A percentile compares a stretch with the other conserved stretches of the same genome.
Conservation (phyloP, 2,797 vertebrate genomes). For the Galagoides demidoff region DNA sequence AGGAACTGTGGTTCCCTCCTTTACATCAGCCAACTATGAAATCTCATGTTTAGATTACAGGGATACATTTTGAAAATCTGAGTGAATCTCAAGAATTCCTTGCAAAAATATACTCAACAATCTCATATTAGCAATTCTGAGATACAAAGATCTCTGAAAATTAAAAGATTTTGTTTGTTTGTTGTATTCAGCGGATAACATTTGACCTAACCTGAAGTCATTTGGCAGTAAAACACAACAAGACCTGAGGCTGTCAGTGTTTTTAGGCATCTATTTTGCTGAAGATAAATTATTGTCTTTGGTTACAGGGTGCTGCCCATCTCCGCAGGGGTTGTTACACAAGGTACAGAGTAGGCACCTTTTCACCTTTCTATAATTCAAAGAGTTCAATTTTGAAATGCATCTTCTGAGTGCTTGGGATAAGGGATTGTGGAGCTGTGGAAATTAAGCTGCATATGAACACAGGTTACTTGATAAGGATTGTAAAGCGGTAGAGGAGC, state of each 20-base stretch:
- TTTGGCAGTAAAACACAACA: not conserved
- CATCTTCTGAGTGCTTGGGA: not conserved
- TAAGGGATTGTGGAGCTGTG: not conserved
- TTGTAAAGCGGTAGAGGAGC: not conserved
- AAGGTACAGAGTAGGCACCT: not conserved
- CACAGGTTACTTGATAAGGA: not conserved
- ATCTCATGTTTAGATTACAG: not conserved
- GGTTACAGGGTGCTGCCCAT: not conserved
- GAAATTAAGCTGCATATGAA: not conserved
- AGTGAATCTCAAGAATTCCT: not conserved
- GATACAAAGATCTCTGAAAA: not conserved
- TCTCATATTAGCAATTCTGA: not conserved
- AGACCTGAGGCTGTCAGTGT: not conserved
- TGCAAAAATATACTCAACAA: not conserved
- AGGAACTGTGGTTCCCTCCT: not conserved
- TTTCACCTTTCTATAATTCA: not conserved
- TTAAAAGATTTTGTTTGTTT: not conserved
- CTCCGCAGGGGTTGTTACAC: not conserved
- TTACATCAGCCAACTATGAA: conserved; percentile 16
- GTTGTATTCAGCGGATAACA: not conserved
- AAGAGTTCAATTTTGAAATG: conserved; percentile 30
- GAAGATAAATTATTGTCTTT: not conserved
- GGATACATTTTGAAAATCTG: not conserved
- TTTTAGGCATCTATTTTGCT: not conserved
- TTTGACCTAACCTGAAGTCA: not conserved